Conservation (phyloP, 1,140 invertebrate species). For the Pseudomyrmex flavicornis region DNA sequence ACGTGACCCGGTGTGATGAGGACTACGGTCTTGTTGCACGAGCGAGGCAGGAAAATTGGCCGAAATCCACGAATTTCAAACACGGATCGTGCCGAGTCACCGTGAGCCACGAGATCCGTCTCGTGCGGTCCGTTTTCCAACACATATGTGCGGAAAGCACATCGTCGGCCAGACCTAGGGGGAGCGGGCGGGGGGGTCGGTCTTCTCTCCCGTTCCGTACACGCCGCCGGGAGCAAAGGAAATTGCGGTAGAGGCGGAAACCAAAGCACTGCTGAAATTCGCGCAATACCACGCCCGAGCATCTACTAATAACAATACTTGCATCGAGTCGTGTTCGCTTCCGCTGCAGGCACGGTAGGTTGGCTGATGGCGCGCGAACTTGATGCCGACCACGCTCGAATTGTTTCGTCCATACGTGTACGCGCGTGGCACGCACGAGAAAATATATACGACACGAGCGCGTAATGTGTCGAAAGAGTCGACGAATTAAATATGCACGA, state of each 20-base stretch:
- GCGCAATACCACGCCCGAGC: slow-evolving; percentile 24
- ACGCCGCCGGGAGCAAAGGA: slow-evolving; percentile 33
- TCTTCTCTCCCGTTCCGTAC: slow-evolving; percentile 7
- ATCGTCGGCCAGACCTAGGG: slow-evolving; percentile 5
- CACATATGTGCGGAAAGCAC: slow-evolving; percentile 4
- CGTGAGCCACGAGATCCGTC: slow-evolving; percentile 33
- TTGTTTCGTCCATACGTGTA: slow-evolving; percentile 15
- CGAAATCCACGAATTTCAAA: slow-evolving; percentile 59
- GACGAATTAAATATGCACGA: slow-evolving; percentile 42
- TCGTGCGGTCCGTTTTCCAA: slow-evolving; percentile 35
- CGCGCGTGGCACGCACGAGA: neutral
- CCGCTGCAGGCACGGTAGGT: neutral
- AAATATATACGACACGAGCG: neutral
- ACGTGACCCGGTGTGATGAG: slow-evolving; percentile 62
- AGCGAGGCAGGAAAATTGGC: slow-evolving; percentile 63
- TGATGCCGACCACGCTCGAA: slow-evolving; percentile 7
- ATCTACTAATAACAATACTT: slow-evolving; percentile 55
- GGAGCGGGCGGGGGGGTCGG: neutral
- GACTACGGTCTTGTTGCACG: slow-evolving; percentile 31
- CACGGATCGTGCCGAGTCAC: slow-evolving; percentile 35
- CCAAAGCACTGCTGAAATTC: slow-evolving; percentile 56
- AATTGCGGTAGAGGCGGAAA: slow-evolving; percentile 49
- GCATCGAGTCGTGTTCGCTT: slow-evolving; percentile 1
- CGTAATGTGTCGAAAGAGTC: neutral
- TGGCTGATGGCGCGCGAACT: neutral